Evolutionary conservation across 37 sponge, comb jelly and placozoan species (phyloP).

Genomic region (Mnemiopsis leidyi): DNA sequence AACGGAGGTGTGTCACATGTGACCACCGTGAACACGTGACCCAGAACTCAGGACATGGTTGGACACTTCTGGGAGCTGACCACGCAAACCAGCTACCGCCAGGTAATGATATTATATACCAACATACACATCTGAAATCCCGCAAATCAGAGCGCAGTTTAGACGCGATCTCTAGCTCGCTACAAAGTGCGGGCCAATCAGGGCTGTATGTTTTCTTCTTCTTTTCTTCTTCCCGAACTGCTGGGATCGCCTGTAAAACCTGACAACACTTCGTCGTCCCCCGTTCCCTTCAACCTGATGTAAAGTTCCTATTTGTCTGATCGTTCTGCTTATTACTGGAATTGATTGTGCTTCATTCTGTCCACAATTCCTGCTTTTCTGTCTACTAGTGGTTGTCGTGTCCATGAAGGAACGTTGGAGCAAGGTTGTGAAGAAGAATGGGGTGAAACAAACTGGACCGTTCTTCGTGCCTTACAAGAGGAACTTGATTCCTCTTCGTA

Average conservation of each 20-base stretch:
- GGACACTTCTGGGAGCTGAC: conserved; percentile 61
- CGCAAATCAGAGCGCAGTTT: neutral
- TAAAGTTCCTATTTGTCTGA: too few species aligned
- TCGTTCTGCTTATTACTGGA: too few species aligned
- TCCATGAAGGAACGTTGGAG: neutral
- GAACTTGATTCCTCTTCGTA: neutral
- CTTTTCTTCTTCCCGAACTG: too few species aligned
- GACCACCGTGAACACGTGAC: neutral
- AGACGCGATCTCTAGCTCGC: too few species aligned
- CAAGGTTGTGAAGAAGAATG: neutral
- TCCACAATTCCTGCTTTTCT: neutral
- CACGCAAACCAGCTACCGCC: neutral
- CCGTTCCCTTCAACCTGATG: too few species aligned
- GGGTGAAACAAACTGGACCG: neutral
- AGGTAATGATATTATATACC: neutral
- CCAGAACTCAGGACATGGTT: neutral
- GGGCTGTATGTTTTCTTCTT: too few species aligned
- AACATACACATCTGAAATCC: neutral
- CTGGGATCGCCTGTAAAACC: too few species aligned
- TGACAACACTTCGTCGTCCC: too few species aligned
- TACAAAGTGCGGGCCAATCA: too few species aligned
- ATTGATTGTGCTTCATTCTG: neutral
- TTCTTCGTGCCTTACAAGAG: neutral
- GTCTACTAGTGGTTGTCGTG: neutral
- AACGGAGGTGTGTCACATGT: neutral